These are phyloP conservation scores for Physella acuta DNA, from an alignment of 1,140 invertebrate genomes.

Conservation along the genomic window DNA sequence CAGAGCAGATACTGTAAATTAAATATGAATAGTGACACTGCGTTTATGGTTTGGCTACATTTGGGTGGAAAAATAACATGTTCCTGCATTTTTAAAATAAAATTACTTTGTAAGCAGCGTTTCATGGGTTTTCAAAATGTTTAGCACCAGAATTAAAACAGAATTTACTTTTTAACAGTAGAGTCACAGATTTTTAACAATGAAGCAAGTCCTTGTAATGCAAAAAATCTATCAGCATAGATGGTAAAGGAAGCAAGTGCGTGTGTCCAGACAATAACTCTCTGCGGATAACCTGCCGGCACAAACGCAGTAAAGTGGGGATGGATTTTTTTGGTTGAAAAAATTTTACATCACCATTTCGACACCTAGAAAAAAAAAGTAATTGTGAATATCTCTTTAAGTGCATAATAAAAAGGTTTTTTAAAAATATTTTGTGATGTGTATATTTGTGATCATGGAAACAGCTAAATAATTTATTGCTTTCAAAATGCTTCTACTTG, in stretches of 20 bases:
- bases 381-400: not conserved
- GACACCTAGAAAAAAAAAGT: conserved; percentile 6
- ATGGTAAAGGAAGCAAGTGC: conserved; percentile 3
- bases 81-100: too few relatives aligned
- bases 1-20: too few relatives aligned
- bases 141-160: too few relatives aligned
- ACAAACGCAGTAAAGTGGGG: not conserved
- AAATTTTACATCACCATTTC: conserved; percentile 20
- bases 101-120: too few relatives aligned
- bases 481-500: not conserved
- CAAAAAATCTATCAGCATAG: not conserved
- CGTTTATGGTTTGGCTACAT: too few relatives aligned
- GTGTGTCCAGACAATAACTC: not conserved
- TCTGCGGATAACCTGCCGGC: conserved; percentile 8
- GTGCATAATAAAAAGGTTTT: not conserved
- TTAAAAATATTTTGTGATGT: not conserved
- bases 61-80: too few relatives aligned
- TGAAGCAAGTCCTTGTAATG: conserved; percentile 1
- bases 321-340: not conserved
- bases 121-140: too few relatives aligned
- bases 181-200: too few relatives aligned
- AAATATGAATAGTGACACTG: too few relatives aligned
- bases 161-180: too few relatives aligned
- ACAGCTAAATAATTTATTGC: not conserved
- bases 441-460: not conserved